Evolutionary conservation across 1,140 invertebrate species (phyloP), one percentile per base, ranked within the genome.

Genomic region (Drosophila sulfurigaster): DNA sequence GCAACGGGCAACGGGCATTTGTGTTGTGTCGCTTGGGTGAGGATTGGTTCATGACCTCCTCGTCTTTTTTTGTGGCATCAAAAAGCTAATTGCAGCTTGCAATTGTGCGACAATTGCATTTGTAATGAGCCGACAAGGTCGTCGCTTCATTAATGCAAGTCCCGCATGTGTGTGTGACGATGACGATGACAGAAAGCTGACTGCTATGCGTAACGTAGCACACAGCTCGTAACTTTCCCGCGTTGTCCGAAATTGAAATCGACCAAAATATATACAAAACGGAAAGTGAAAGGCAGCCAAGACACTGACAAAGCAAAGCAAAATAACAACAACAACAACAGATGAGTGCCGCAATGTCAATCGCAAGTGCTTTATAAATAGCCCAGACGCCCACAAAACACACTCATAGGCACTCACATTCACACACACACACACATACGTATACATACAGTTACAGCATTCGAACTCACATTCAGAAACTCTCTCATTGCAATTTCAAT

Each of bases 261-360:
- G 13, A 32, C 15, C 16, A 57, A 41, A 20, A 25, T 25, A 25
- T 25, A 60, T 38, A 32, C 28, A 46, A 67, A 54, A 30, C 71
- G 64, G 41, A 75, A 78, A 78, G 72, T 78, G 72, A 78, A 78
- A 78, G 76, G 76, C 76, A 49, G 32, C 49, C 5, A n/a, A 48
- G 32, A 52, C 13, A 57, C 28, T 49, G 30, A 32, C 32, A 10
- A 20, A 59, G 0, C 20, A 28, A 15, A 51, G 46, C 6, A 20
- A 48, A 15, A 46, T 15, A 54, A 68, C 6, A 28, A 38, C 20
- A 41, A 56, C n/a, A 56, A 25, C 28, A 41, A 64, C 32, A 28
- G 41, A 66, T 60, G 46, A 66, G 43, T 75, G 72, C 51, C 51
- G 66, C 66, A 75, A 75, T 75, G 66, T 75, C 72, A 75, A 75